Percentiles rank a stretch among this genome's conserved stretches.
Evolutionary conservation across 2,113 vertebrate genomes (phyloP).

Genomic region (Bolborhynchus lineola): DNA sequence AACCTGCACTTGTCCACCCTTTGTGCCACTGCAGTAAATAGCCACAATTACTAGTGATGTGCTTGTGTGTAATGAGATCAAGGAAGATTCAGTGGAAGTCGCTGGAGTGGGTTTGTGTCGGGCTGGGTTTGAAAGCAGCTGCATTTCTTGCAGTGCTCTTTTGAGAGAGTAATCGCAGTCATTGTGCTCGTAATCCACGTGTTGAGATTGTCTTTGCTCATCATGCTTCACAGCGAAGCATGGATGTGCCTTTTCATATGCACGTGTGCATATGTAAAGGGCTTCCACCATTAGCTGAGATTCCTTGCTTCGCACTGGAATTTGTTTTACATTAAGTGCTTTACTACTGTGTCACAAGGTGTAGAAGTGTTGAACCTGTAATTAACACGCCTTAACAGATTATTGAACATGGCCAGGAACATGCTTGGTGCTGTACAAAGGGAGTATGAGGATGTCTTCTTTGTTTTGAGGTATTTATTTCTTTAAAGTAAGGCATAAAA

Average conservation of each 20-base stretch:
- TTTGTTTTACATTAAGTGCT: neutral
- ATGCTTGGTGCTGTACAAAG: neutral
- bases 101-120: neutral
- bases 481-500: neutral
- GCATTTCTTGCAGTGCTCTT: neutral
- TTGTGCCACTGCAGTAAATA: neutral
- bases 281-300: neutral
- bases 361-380: neutral
- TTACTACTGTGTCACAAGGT: constrained; percentile 16
- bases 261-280: neutral
- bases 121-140: neutral
- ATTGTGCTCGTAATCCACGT: constrained; percentile 10
- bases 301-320: neutral
- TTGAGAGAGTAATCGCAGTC: neutral
- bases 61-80: neutral
- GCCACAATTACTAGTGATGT: neutral
- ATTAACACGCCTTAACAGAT: neutral
- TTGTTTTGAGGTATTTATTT: neutral
- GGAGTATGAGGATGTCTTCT: neutral
- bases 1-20: rapidly evolving
- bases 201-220: neutral
- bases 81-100: neutral
- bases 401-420: neutral
- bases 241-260: neutral
- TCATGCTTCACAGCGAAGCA: neutral